phyloP scores from a whole-genome alignment of 2,888 invertebrate species.

The Chrysotoxum bicinctum region DNA sequence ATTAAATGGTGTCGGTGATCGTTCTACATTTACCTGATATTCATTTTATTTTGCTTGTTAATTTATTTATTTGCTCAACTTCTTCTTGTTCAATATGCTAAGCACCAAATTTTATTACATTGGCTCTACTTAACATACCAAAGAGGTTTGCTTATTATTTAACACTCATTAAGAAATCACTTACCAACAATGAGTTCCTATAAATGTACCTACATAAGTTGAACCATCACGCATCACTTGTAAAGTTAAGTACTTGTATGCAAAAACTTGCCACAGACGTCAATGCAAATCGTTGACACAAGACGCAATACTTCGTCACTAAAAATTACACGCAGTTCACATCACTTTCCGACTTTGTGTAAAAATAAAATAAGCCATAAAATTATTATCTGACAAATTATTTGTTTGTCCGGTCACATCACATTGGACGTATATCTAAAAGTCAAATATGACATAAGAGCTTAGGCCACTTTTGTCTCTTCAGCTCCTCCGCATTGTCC shows the following conservation, averaged over 20 bases:
- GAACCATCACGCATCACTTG: constrained; percentile 9
- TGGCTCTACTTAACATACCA: not conserved
- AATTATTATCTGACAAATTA: constrained; percentile 36
- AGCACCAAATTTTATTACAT: not conserved
- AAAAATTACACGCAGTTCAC: constrained; percentile 9
- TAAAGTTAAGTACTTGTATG: not conserved
- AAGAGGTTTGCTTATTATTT: not conserved
- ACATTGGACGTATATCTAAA: not conserved
- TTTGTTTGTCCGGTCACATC: constrained; percentile 46
- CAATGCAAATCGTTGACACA: constrained; percentile 38
- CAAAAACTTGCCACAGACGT: constrained; percentile 45
- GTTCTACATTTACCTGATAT: too few species aligned
- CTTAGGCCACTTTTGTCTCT: not conserved
- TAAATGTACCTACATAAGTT: not conserved
- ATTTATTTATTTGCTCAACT: not conserved
- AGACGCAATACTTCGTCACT: not conserved
- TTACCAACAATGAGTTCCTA: constrained; percentile 1
- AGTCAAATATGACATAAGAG: constrained; percentile 42
- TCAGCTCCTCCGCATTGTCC: not conserved
- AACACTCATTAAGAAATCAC: constrained; percentile 4
- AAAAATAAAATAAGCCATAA: constrained; percentile 47
- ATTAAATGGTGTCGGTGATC: too few species aligned
- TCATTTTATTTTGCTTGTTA: too few species aligned
- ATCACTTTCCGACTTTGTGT: not conserved
- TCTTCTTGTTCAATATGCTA: not conserved